phyloP scores from a whole-genome alignment of 2,888 invertebrate genomes.

The Luperina testacea region DNA sequence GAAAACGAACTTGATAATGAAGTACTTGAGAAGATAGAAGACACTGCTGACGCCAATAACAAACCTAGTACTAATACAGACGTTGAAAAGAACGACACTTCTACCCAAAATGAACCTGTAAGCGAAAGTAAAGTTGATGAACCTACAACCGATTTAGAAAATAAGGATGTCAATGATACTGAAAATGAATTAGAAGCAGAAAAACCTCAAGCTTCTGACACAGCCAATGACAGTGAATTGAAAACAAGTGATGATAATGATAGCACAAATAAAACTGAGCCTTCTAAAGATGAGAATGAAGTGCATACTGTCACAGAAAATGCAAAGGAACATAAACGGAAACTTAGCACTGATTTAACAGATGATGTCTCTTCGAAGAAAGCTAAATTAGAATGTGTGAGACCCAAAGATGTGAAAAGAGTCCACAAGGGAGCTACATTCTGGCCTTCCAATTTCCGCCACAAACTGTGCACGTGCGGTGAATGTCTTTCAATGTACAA shows the following conservation, averaged over 20 bases:
- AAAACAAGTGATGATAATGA: conserved; percentile 17
- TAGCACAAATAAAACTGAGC: conserved; percentile 36
- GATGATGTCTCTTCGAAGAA: conserved; percentile 75
- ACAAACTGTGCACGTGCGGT: conserved; percentile 93
- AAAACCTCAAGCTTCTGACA: conserved; percentile 22
- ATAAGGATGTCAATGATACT: conserved; percentile 8
- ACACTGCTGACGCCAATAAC: conserved; percentile 9
- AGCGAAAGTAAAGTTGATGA: conserved; percentile 29
- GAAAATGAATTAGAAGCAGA: conserved; percentile 18
- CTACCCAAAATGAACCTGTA: conserved; percentile 5
- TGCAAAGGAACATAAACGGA: conserved; percentile 77
- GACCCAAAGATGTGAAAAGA: conserved; percentile 78
- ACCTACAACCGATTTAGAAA: conserved; percentile 10
- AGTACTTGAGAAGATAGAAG: conserved; percentile 14
- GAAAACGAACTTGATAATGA: conserved; percentile 31
- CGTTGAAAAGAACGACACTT: conserved; percentile 37
- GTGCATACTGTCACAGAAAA: conserved; percentile 38
- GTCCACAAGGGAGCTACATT: conserved; percentile 92
- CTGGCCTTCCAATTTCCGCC: conserved; percentile 94
- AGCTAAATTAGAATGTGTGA: conserved; percentile 76
- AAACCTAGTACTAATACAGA: conserved; percentile 18
- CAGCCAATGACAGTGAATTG: conserved; percentile 28
- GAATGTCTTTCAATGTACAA: conserved; percentile 93
- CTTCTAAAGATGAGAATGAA: conserved; percentile 39
- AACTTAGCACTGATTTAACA: conserved; percentile 71